Evolutionary conservation across 2,113 vertebrate genomes (phyloP).

Genomic region (Stigmatopora argus): DNA sequence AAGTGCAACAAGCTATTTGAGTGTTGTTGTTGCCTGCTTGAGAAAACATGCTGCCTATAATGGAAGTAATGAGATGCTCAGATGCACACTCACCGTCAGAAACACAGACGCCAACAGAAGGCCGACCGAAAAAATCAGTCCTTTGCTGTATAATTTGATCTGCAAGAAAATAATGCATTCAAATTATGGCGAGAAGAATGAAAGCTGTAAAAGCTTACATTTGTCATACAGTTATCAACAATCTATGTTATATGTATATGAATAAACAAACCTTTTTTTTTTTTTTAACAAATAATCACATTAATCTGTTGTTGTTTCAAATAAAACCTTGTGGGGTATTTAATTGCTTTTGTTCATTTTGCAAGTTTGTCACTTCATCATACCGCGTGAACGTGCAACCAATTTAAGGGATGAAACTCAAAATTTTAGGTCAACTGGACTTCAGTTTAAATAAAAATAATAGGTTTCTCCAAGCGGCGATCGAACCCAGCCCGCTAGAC

Average conservation of each 20-base stretch:
- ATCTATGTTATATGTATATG: too few species aligned
- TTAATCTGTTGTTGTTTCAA: too few species aligned
- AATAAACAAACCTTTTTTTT: too few species aligned
- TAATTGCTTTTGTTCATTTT: too few species aligned
- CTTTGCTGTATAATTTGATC: conserved; percentile 94
- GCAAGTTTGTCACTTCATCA: too few species aligned
- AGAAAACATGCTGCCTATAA: background rate
- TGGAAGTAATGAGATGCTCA: background rate
- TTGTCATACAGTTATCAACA: background rate
- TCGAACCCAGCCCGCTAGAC: too few species aligned
- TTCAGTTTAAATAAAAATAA: background rate
- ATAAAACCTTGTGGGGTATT: too few species aligned
- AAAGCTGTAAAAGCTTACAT: background rate
- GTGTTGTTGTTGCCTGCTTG: background rate
- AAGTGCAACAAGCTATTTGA: background rate
- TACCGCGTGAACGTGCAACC: too few species aligned
- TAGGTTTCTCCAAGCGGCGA: too few species aligned
- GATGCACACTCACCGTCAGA: conserved; percentile 79
- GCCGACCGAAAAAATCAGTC: conserved; percentile 93
- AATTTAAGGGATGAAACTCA: too few species aligned
- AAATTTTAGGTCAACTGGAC: background rate
- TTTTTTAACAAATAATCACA: too few species aligned
- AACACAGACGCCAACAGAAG: conserved; percentile 93
- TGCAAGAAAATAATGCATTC: conserved; percentile 48
- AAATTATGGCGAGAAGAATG: background rate